Base-by-base conservation (phyloP, 37 sponge, comb jelly and placozoan species). In the Hormiphora californensis region DNA sequence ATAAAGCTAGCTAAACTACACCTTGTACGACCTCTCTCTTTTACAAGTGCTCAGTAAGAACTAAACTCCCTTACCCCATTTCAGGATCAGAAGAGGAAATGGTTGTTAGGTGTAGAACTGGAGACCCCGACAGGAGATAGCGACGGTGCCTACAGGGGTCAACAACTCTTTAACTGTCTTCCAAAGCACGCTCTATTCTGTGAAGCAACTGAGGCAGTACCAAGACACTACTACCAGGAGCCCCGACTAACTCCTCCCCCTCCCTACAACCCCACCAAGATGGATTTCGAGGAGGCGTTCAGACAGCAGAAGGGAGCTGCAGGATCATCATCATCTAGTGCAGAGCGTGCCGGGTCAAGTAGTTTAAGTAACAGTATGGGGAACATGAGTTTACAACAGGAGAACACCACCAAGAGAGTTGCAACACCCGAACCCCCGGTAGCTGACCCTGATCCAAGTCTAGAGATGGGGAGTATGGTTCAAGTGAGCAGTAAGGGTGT, bases 91-190 rank as follows among this genome's bases (percentile, higher is more conserved):
- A 67, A 67, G 35, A 67, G 35, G 30, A 21, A 34, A 30, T 67
- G 68, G 68, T 36, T 67, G 30, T 67, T 67, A 67, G 68, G 68
- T 19, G 19, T 67, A 32, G 68, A 67, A 19, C 68, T 67, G 5
- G 68, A 67, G 2, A 67, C 31, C 38, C 68, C 68, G 15, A 39
- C 35, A 3, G 68, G 68, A 67, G 68, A 67, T 39, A 67, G 68
- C 68, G 35, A 67, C 19, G 68, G 68, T 7, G 35, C 19, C 31
- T 67, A 67, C 68, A 67, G 35, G 19, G 68, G 68, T 35, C 35
- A 39, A 30, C 68, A 67, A 30, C 21, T 67, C 21, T 67, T 67
- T 39, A 67, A 21, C 2, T 67, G 68, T 32, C 31, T 36, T 8
- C 36, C 35, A 15, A 9, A 30, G 68, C 35, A 36, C 35, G 68